Evolutionary conservation across 1,140 invertebrate species (phyloP).

Genomic region (Temnothorax longispinosus): DNA sequence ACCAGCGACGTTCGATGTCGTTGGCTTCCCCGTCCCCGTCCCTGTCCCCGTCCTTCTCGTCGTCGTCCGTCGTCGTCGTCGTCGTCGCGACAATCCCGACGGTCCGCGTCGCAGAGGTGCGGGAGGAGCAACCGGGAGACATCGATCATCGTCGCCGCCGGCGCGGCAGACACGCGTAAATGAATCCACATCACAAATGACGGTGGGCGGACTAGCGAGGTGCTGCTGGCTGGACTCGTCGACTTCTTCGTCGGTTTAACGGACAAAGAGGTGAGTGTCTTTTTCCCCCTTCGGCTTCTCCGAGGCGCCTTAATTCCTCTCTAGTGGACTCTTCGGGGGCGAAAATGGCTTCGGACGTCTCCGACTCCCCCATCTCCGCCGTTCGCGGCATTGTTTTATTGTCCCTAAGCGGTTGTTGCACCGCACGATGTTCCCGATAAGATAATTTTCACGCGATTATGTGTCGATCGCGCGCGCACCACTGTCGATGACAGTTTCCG

Average conservation of each 20-base stretch:
- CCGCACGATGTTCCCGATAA: conserved; percentile 21
- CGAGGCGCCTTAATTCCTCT: conserved; percentile 15
- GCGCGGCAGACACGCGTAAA: conserved; percentile 58
- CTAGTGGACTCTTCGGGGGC: conserved; percentile 66
- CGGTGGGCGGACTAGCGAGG: conserved; percentile 57
- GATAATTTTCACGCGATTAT: conserved; percentile 11
- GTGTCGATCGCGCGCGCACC: neutral
- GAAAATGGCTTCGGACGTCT: conserved; percentile 67
- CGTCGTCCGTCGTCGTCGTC: neutral
- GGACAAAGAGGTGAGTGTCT: conserved; percentile 55
- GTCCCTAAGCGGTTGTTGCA: conserved; percentile 40
- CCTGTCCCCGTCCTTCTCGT: neutral
- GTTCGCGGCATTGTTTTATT: conserved; percentile 22
- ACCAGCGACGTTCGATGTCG: conserved; percentile 58
- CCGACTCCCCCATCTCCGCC: neutral
- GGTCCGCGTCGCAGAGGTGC: neutral
- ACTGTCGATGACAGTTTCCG: neutral
- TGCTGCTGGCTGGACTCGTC: conserved; percentile 63
- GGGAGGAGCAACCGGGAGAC: conserved; percentile 10
- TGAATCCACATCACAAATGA: conserved; percentile 70
- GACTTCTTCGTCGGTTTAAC: conserved; percentile 52
- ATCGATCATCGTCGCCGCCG: conserved; percentile 54
- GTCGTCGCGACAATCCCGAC: conserved; percentile 9
- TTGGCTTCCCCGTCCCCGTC: conserved; percentile 25
- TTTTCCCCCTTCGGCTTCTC: neutral